These are phyloP conservation scores for Colossoma macropomum DNA, from an alignment of 2,113 vertebrate genomes.

Conservation along the genomic window DNA sequence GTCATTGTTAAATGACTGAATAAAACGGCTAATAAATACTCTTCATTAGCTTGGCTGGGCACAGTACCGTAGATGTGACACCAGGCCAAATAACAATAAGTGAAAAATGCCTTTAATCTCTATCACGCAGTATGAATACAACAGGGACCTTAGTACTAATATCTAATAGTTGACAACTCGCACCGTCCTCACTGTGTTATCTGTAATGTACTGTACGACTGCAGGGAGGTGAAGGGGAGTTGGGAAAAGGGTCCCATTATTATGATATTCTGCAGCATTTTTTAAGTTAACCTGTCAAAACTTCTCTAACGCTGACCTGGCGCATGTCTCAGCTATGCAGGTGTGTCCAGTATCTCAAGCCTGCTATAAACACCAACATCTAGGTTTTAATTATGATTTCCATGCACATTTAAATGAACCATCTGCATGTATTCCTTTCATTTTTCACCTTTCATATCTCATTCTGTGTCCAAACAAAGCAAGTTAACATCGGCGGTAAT, in stretches of 20 bases:
- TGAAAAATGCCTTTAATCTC: neutral
- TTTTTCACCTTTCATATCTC: neutral
- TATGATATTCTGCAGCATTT: neutral
- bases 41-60: conserved; percentile 48
- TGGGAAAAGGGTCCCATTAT: conserved; percentile 3
- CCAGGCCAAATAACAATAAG: conserved; percentile 48
- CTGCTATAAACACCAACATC: neutral
- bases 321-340: neutral
- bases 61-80: conserved; percentile 48
- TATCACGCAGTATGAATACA: neutral
- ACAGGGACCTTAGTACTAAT: neutral
- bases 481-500: neutral
- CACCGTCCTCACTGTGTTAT: neutral
- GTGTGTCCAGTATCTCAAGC: neutral
- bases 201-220: neutral
- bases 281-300: neutral
- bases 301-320: neutral
- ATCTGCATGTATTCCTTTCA: conserved; percentile 1
- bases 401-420: neutral
- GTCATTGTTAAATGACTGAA: conserved; percentile 57
- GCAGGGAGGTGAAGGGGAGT: neutral
- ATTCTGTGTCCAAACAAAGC: conserved; percentile 3
- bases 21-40: conserved; percentile 65
- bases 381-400: neutral
- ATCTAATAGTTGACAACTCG: neutral